Base-by-base conservation (phyloP, 2,888 invertebrate genomes). In the Hylaea fasciaria region DNA sequence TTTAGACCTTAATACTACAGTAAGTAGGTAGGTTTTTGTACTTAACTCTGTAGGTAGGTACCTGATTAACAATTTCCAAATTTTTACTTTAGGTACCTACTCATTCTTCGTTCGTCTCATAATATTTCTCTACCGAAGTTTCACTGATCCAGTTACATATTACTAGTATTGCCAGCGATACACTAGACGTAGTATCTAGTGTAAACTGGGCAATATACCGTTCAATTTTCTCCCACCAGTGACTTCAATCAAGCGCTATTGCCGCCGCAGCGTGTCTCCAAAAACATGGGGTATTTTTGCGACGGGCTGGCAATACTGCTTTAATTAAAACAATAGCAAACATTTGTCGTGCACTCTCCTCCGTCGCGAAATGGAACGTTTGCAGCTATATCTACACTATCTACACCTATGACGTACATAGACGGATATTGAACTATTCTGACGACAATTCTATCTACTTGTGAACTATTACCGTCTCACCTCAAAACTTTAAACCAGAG, bases 311-410 rank as follows among this genome's bases (percentile, higher is more conserved):
- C 82, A 83, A 84, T 85, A 85, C 79, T 73, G 78, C 72, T 80
- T 84, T 85, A 84, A 85, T 85, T 86, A 85, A 81, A 76, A 73
- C 69, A 61, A 68, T 62, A 55, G 72, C 77, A 79, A 86, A 85
- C 68, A 83, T 86, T 86, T 81, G 81, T 70, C 56, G 62, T 72
- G 74, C 82, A 74, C 81, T 86, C 81, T 80, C 69, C 56, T 58
- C 72, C 81, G 62, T 65, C 68, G 63, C 65, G 66, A 72, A 70
- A 74, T 72, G 70, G 70, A 71, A 62, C 67, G 57, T 55, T 35
- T 68, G 41, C 54, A 32, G 32, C 7, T 32, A 2, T 32, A 52
- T 22, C 22, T 22, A 22, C 22, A 22, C 2, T 22, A n/a, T n/a
- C 40, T n/a, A 49, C 43, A 41, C 43, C 41, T 41, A 43, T 29